Evolutionary conservation across 2,113 vertebrate species (phyloP), one percentile per base, ranked within the genome.

Genomic region (Amphilophus citrinellus): DNA sequence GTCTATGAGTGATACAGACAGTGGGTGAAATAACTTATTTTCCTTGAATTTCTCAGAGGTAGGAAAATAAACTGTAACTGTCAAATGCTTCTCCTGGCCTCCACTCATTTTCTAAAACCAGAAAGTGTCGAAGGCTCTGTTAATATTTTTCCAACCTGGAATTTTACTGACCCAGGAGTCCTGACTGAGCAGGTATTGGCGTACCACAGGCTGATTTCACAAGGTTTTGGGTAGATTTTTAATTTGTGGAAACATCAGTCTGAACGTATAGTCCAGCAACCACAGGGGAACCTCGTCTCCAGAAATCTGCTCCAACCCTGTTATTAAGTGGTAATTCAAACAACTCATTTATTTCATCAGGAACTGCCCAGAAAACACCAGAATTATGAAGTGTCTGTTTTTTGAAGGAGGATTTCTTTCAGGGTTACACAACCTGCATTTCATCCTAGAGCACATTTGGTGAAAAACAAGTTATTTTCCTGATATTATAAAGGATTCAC

Each of bases 101-200:
- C 50, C 13, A 24, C 20, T 44, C 62, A 27, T 77, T 73, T 50
- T 77, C 20, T 80, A 9, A 88, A 81, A 80, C 63, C 88, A 87
- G 77, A 84, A 76, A 65, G 80, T 44, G 83, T 83, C 73, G 61
- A 79, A 82, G 71, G 60, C 84, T 88, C 86, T 20, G 68, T 80
- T 57, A 61, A 83, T 30, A 56, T 87, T 90, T 93, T 92, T 89
- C 92, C 88, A 73, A 87, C 90, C 90, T 91, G 89, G 79, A 86
- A 82, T 78, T 85, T 87, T 60, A 53, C 84, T 68, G 77, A 80
- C 88, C 88, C 90, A 80, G 90, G 90, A 84, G 90, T 84, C 90
- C 87, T 92, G 89, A 91, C 90, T 27, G 91, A 84, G 93, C 93
- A 94, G 93, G 93, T 94, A 94, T 79, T 84, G 92, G 90, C 60